Evolutionary conservation across 1,140 invertebrate genomes (phyloP).

Genomic region (Aradophagus sp.): DNA sequence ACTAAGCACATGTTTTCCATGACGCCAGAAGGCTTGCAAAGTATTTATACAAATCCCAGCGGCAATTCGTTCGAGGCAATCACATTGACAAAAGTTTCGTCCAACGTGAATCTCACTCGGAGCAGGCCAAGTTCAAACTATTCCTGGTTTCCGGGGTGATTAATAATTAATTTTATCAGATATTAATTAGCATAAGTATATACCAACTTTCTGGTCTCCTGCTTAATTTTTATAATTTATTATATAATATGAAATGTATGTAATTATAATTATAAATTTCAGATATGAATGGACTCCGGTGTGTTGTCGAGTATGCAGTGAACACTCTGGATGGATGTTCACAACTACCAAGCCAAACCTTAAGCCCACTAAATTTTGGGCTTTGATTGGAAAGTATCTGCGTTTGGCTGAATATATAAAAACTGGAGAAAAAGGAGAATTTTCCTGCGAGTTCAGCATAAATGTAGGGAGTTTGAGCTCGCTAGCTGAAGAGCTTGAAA

Average conservation of each 20-base stretch:
- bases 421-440: slow-evolving; percentile 8
- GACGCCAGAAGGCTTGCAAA: slow-evolving; percentile 52
- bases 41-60: slow-evolving; percentile 43
- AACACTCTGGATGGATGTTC: slow-evolving; percentile 39
- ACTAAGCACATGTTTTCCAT: slow-evolving; percentile 48
- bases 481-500: neutral
- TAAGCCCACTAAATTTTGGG: slow-evolving; percentile 39
- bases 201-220: too few species aligned
- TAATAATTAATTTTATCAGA: neutral
- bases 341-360: slow-evolving; percentile 22
- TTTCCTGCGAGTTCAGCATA: neutral
- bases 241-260: neutral
- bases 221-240: neutral
- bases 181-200: too few species aligned
- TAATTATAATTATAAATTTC: slow-evolving; percentile 6
- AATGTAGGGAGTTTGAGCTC: slow-evolving; percentile 11
- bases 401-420: slow-evolving; percentile 13
- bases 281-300: slow-evolving; percentile 32
- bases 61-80: slow-evolving; percentile 52
- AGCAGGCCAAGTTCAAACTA: slow-evolving; percentile 23
- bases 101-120: slow-evolving; percentile 18
- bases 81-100: slow-evolving; percentile 43
- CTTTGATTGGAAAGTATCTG: slow-evolving; percentile 28
- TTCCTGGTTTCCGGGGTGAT: slow-evolving; percentile 55
- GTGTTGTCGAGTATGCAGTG: slow-evolving; percentile 17